phyloP scores from a whole-genome alignment of 2,113 vertebrate genomes.

The Hypocryptadius cinnamomeus region DNA sequence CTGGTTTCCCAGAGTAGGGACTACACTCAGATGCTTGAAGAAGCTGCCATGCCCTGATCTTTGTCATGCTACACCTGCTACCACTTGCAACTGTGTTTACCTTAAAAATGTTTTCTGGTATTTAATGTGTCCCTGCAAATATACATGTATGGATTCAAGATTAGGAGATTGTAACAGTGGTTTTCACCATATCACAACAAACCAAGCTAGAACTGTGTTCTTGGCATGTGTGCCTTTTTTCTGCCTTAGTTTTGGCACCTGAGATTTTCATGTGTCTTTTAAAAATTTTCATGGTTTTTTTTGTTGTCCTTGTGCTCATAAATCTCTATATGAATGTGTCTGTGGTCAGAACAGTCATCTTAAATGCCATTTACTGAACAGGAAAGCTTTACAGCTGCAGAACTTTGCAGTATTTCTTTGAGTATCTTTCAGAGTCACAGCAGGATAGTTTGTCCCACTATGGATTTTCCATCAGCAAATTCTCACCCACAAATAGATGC shows the following conservation, averaged over 20 bases:
- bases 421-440: background rate
- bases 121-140: fast-evolving
- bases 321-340: background rate
- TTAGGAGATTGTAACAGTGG: background rate
- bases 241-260: background rate
- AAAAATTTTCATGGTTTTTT: background rate
- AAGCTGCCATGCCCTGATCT: background rate
- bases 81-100: background rate
- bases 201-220: background rate
- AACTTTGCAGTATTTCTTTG: background rate
- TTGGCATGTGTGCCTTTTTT: fast-evolving
- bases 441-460: background rate
- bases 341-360: background rate
- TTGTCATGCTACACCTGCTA: background rate
- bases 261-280: background rate
- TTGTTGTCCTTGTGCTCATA: background rate
- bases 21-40: background rate
- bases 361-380: background rate
- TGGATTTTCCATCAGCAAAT: background rate
- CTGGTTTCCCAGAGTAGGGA: background rate
- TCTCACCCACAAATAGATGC: conserved; percentile 2
- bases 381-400: background rate
- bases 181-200: background rate
- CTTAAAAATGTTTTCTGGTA: background rate
- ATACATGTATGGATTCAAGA: background rate